A percentile compares a stretch with the other conserved stretches of the same genome.
Conservation (phyloP, 1,140 invertebrate species). For the Trachymyrmex septentrionalis region DNA sequence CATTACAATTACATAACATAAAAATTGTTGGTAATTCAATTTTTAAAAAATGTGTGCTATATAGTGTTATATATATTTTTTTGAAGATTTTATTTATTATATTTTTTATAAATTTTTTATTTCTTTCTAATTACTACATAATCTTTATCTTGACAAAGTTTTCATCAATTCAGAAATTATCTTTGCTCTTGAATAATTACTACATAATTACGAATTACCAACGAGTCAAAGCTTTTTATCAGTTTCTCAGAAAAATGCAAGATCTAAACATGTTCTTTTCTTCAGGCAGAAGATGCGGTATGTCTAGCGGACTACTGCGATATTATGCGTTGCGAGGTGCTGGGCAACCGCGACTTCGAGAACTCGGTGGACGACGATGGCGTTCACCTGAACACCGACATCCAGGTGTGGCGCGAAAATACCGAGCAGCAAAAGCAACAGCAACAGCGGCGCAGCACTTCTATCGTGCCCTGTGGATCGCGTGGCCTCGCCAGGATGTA, state of each 20-base stretch:
- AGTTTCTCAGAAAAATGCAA: no score
- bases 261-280: slow-evolving; percentile 19
- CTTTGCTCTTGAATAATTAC: no score
- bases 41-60: no score
- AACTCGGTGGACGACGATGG: slow-evolving; percentile 86
- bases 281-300: slow-evolving; percentile 94
- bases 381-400: slow-evolving; percentile 89
- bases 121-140: not conserved
- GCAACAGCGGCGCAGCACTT: slow-evolving; percentile 87
- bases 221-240: not conserved
- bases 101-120: no score
- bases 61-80: not conserved
- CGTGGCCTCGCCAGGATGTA: slow-evolving; percentile 80
- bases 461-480: slow-evolving; percentile 85
- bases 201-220: not conserved
- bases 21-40: no score
- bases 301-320: slow-evolving; percentile 98
- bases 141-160: not conserved
- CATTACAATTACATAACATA: no score
- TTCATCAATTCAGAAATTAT: not conserved
- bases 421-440: slow-evolving; percentile 85
- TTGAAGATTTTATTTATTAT: not conserved
- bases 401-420: slow-evolving; percentile 92
- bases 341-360: slow-evolving; percentile 90
- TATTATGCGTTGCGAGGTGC: slow-evolving; percentile 97